These are phyloP conservation scores for Anhinga rufa DNA, from an alignment of 2,113 vertebrate genomes.

Conservation along the genomic window DNA sequence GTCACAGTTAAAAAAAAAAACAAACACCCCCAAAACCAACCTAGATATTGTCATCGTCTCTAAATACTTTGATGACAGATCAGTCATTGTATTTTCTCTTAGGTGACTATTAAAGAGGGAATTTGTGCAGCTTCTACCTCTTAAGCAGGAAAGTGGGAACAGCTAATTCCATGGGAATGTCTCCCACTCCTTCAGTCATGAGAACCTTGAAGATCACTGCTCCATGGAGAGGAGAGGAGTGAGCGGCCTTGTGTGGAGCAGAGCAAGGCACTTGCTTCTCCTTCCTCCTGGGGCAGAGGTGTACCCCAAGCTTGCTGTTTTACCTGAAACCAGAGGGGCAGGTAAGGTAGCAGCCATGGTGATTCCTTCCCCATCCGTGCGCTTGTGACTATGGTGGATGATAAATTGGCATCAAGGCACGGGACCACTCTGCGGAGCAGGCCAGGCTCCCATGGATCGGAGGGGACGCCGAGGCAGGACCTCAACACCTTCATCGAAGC, in stretches of 20 bases:
- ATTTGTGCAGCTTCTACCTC: neutral
- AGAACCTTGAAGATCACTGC: neutral
- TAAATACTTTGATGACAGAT: neutral
- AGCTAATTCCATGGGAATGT: neutral
- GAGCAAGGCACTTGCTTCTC: neutral
- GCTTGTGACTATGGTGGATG: neutral
- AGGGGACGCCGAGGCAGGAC: neutral
- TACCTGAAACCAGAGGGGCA: neutral
- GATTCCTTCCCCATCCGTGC: neutral
- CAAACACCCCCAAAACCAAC: neutral
- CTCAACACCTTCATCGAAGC: neutral
- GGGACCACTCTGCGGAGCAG: neutral
- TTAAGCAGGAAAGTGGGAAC: neutral
- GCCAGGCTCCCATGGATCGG: accelerated
- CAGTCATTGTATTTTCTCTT: neutral
- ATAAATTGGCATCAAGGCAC: accelerated
- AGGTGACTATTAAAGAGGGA: neutral
- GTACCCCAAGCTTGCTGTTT: neutral
- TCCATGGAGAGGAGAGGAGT: neutral
- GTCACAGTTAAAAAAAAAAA: neutral
- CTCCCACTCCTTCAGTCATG: neutral
- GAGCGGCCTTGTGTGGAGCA: neutral
- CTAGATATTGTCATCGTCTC: neutral
- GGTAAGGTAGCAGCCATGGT: neutral
- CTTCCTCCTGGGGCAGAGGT: neutral